Evolutionary conservation across 2,797 vertebrate genomes (phyloP).

Genomic region (Prunella strophiata): DNA sequence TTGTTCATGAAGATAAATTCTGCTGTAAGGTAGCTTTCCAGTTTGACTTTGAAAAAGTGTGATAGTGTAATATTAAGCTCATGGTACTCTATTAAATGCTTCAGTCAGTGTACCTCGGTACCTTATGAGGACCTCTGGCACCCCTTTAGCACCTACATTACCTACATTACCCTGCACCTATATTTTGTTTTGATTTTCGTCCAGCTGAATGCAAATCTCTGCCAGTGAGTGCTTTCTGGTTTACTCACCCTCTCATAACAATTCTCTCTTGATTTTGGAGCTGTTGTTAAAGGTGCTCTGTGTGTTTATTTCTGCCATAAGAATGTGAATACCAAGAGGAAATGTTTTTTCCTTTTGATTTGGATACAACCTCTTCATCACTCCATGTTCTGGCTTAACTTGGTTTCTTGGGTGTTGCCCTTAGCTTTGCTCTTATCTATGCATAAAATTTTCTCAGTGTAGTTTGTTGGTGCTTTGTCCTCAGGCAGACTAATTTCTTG

Average conservation of each 20-base stretch:
- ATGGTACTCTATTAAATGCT: neutral
- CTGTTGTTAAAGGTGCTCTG: neutral
- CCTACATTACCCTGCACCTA: neutral
- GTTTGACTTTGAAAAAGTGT: neutral
- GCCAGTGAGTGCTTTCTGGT: neutral
- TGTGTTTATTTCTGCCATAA: constrained; percentile 11
- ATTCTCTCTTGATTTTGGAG: neutral
- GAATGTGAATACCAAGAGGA: neutral
- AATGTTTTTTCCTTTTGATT: constrained; percentile 10
- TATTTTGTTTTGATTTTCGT: neutral
- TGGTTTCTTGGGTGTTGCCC: neutral
- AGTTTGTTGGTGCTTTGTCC: neutral
- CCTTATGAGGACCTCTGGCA: neutral
- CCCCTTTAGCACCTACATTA: neutral
- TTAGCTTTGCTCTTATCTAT: neutral
- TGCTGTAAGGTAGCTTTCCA: neutral
- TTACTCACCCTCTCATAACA: neutral
- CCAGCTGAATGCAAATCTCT: neutral
- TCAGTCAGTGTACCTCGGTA: neutral
- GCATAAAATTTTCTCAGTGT: neutral
- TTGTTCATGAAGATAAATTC: neutral
- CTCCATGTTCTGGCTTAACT: neutral
- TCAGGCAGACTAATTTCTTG: neutral
- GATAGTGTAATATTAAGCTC: neutral
- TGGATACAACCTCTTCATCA: neutral